These are phyloP conservation scores for Lanius ludovicianus DNA, from an alignment of 2,113 vertebrate genomes.

Conservation along the genomic window DNA sequence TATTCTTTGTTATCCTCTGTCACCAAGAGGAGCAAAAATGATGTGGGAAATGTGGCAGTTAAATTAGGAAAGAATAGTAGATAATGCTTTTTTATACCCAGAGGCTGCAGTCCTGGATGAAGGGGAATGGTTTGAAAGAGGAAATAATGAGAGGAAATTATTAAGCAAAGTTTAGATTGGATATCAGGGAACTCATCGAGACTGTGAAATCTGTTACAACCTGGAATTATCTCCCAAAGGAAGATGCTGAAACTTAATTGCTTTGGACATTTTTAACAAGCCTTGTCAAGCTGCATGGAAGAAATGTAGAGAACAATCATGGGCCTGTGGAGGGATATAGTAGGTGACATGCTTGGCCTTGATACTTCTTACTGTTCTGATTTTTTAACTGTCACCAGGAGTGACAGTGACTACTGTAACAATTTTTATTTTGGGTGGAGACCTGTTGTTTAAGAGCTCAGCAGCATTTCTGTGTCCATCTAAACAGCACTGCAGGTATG, in stretches of 20 bases:
- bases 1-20: not conserved
- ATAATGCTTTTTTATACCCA: not conserved
- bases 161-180: constrained; percentile 21
- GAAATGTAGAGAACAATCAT: not conserved
- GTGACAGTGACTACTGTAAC: not conserved
- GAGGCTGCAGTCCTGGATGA: not conserved
- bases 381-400: not conserved
- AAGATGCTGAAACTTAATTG: constrained; percentile 4
- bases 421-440: not conserved
- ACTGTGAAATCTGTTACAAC: not conserved
- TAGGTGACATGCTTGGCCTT: not conserved
- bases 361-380: not conserved
- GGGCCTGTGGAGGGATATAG: not conserved
- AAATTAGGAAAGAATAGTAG: not conserved
- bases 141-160: constrained; percentile 33
- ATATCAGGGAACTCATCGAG: not conserved
- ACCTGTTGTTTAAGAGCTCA: not conserved
- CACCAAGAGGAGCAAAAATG: not conserved
- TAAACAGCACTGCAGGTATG: not conserved
- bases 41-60: not conserved
- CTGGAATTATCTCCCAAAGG: not conserved
- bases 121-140: not conserved
- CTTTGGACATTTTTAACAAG: constrained; percentile 21
- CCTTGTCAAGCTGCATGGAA: not conserved
- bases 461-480: rapidly evolving